These are phyloP conservation scores for Petaurus breviceps DNA, from an alignment of 2,113 vertebrate species.

Conservation along the genomic window DNA sequence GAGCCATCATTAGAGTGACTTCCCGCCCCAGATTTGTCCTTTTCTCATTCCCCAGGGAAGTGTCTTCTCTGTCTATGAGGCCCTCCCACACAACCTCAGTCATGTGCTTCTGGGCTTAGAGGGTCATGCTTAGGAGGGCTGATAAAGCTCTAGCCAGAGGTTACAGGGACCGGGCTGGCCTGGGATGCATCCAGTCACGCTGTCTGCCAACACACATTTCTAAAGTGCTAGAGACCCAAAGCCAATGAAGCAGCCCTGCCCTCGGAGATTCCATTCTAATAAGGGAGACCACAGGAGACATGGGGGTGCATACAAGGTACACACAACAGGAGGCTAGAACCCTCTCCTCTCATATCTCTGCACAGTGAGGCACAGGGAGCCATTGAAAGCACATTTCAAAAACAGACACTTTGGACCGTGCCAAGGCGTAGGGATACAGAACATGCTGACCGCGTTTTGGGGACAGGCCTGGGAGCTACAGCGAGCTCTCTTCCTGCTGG, in stretches of 20 bases:
- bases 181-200: not conserved
- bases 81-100: not conserved
- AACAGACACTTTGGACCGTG: not conserved
- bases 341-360: too few species aligned
- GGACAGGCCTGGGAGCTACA: not conserved
- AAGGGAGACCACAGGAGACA: not conserved
- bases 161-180: not conserved
- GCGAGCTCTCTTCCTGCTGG: too few species aligned
- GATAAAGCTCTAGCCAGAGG: too few species aligned
- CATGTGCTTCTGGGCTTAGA: not conserved
- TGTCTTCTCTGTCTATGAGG: not conserved
- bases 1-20: not conserved
- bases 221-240: not conserved
- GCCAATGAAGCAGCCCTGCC: not conserved
- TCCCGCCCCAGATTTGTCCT: not conserved
- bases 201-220: not conserved
- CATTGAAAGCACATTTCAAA: not conserved
- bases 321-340: too few species aligned
- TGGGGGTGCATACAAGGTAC: too few species aligned
- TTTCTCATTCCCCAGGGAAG: not conserved
- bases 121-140: not conserved
- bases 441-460: not conserved
- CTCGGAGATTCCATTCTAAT: not conserved
- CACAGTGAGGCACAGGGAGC: not conserved
- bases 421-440: not conserved